phyloP scores from a whole-genome alignment of 2,113 vertebrate genomes.

The Poecile atricapillus region DNA sequence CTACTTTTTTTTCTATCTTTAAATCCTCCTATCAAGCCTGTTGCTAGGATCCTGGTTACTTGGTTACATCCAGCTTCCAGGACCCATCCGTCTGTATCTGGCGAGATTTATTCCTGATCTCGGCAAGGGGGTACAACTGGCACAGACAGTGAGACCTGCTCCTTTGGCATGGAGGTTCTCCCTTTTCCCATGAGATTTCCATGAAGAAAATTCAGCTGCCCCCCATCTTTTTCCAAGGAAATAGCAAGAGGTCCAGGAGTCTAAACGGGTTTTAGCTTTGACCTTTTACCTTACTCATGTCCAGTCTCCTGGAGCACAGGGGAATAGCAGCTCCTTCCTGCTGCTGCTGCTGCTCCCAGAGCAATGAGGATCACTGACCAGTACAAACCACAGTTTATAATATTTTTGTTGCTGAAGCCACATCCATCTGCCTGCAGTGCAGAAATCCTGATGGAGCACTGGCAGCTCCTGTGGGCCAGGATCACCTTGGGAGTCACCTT shows the following conservation, averaged over 20 bases:
- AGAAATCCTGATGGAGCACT: fast-evolving
- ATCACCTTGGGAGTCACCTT: not conserved
- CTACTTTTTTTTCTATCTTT: constrained; percentile 13
- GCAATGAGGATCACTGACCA: not conserved
- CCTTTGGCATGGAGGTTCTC: not conserved
- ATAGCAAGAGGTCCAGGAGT: not conserved
- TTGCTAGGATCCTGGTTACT: constrained; percentile 30
- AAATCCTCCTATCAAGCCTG: constrained; percentile 4
- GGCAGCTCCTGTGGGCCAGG: not conserved
- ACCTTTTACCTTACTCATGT: not conserved
- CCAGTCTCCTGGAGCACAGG: not conserved
- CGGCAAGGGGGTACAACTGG: not conserved
- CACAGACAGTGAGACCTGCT: not conserved
- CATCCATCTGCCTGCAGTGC: not conserved
- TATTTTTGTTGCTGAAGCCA: not conserved
- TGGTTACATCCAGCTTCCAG: constrained; percentile 29
- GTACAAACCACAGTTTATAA: not conserved
- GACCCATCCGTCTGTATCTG: not conserved
- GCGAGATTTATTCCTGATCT: not conserved
- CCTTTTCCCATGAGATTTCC: not conserved
- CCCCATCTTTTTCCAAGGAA: not conserved
- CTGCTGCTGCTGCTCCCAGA: not conserved
- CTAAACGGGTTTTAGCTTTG: not conserved
- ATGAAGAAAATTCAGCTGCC: not conserved
- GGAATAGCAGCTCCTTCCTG: not conserved